Base-by-base conservation (phyloP, 2,888 invertebrate genomes). In the Himalopsyche tibetana region DNA sequence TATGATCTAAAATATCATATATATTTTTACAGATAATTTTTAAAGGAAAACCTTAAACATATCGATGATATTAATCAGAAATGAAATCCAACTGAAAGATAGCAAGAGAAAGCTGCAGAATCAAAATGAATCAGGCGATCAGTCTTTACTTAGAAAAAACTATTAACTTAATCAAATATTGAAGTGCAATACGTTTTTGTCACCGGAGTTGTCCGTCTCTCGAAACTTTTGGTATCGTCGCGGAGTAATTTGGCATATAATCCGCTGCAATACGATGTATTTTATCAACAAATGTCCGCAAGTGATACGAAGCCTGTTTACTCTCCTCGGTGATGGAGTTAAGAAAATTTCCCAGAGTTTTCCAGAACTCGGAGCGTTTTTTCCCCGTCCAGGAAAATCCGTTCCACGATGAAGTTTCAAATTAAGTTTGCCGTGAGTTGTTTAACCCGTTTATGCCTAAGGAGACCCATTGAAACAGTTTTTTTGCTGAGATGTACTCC, bases 341-440 rank as follows among this genome's bases (percentile, higher is more conserved):
- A 55, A 63, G 82, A 79, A 45, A 84, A 84, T 79, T 69, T 55
- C 51, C 17, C 80, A 17, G 74, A 36, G 74, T 36, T 74, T 74
- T 83, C 74, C 40, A 28, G 74, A 74, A 51, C 55, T 69, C 42
- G 40, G 40, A 55, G 11, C 55, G 74, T 51, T 69, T 81, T n/a
- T 83, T 36, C 36, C 51, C 51, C 80, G 55, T 84, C 56, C 38
- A 56, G 69, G 63, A 85, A 82, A 85, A 85, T 82, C 69, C 82
- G 28, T 40, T 38, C 82, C 12, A 82, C 85, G 85, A 81, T 51
- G 51, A 82, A 85, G 85, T 85, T 85, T 56, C 38, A 82, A 85
- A 85, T 85, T 85, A 85, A 85, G 82, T 85, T 85, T 81, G 5
- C 74, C 12, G 15, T 36, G 36, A 74, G 74, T 74, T 74, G 74